A percentile compares a stretch with the other conserved stretches of the same genome.
Conservation (phyloP, 2,888 invertebrate species). For the Oxystoma pomonae region DNA sequence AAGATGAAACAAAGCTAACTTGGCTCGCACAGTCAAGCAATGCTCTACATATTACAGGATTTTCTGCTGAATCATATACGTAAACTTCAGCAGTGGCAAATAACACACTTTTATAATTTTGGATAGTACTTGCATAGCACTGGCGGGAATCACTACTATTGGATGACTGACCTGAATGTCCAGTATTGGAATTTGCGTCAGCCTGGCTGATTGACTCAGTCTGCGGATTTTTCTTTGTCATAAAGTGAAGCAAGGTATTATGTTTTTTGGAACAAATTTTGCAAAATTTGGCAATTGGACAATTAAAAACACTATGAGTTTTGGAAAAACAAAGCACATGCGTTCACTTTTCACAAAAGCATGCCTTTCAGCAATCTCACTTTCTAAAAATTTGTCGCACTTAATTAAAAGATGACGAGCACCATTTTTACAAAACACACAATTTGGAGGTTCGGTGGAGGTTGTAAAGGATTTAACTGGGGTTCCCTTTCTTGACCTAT, state of each 20-base stretch:
- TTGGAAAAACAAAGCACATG: not conserved
- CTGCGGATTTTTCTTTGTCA: not conserved
- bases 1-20: not conserved
- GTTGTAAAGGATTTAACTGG: too few relatives aligned
- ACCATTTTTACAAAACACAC: not conserved
- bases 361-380: not conserved
- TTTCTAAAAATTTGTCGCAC: not conserved
- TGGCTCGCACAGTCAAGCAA: not conserved
- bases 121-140: not conserved
- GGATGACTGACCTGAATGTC: not conserved
- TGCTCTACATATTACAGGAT: not conserved
- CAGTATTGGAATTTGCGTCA: not conserved
- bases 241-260: not conserved
- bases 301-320: not conserved
- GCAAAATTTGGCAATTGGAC: too few relatives aligned
- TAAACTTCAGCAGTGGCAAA: not conserved
- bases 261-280: too few relatives aligned
- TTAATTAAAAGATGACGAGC: not conserved
- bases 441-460: too few relatives aligned
- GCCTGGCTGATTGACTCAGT: not conserved
- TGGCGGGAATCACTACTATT: not conserved
- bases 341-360: slow-evolving; percentile 1
- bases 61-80: not conserved
- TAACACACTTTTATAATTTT: not conserved
- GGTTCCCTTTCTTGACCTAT: too few relatives aligned